phyloP scores from a whole-genome alignment of 2,797 vertebrate genomes.

The Apodemus agrarius region DNA sequence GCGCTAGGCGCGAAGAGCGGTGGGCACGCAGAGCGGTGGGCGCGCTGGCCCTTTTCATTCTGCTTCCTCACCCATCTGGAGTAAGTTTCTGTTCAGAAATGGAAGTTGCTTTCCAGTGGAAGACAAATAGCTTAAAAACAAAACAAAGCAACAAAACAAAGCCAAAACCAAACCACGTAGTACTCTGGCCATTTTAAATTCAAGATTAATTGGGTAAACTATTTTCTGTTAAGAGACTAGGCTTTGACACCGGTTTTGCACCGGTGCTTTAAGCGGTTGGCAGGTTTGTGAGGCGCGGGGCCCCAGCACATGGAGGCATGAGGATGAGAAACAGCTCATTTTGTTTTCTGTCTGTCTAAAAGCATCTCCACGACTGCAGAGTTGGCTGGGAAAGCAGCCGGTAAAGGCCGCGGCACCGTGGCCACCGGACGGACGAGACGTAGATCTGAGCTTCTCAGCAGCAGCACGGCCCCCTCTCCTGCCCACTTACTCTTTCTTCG shows the following conservation, averaged over 20 bases:
- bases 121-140: conserved; percentile 40
- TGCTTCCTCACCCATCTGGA: background rate
- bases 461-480: background rate
- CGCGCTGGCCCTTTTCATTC: background rate
- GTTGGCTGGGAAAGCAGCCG: background rate
- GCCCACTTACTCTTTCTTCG: conserved; percentile 88
- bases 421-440: background rate
- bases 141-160: background rate
- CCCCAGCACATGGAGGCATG: background rate
- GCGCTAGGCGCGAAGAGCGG: background rate
- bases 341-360: conserved; percentile 10
- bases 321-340: background rate
- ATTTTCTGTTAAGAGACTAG: conserved; percentile 28
- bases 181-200: background rate
- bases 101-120: background rate
- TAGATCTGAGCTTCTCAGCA: background rate
- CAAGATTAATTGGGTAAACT: conserved; percentile 27
- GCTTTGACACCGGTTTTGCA: conserved; percentile 35
- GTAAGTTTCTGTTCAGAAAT: background rate
- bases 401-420: background rate
- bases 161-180: background rate
- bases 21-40: background rate
- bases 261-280: background rate
- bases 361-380: background rate
- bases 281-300: background rate